Percentiles rank a stretch among this genome's conserved stretches.
phyloP scores from a whole-genome alignment of 2,113 vertebrate genomes.

The Protobothrops mucrosquamatus region DNA sequence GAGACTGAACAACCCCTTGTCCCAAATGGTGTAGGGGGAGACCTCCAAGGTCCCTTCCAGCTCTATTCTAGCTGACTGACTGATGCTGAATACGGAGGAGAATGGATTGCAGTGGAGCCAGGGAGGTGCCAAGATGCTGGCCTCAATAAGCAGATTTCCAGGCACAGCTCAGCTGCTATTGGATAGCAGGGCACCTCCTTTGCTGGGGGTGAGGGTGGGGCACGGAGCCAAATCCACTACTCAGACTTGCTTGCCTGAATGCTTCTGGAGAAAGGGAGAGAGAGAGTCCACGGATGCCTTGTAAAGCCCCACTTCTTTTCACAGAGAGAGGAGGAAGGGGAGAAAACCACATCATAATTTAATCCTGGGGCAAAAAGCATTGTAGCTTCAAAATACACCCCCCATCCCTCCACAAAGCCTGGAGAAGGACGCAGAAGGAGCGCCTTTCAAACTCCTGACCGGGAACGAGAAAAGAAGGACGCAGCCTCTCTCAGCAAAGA shows the following conservation, averaged over 20 bases:
- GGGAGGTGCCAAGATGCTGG: slow-evolving; percentile 65
- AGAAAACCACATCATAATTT: slow-evolving; percentile 60
- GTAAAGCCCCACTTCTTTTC: slow-evolving; percentile 82
- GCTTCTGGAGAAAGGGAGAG: slow-evolving; percentile 78
- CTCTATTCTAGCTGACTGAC: background rate
- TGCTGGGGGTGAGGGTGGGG: slow-evolving; percentile 69
- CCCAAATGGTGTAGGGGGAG: too few species aligned
- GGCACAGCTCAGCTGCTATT: slow-evolving; percentile 61
- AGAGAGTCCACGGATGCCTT: slow-evolving; percentile 76
- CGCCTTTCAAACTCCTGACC: slow-evolving; percentile 5
- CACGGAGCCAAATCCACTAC: slow-evolving; percentile 82
- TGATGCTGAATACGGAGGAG: slow-evolving; percentile 72
- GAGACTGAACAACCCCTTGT: too few species aligned
- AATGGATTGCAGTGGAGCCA: slow-evolving; percentile 80
- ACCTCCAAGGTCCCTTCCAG: background rate
- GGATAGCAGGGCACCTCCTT: slow-evolving; percentile 71
- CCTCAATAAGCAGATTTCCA: slow-evolving; percentile 77
- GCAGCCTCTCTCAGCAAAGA: background rate
- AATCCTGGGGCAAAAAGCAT: slow-evolving; percentile 55
- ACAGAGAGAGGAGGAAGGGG: slow-evolving; percentile 60
- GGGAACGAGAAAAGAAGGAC: background rate
- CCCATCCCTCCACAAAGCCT: background rate
- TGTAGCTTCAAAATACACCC: slow-evolving; percentile 2
- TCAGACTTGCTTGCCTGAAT: slow-evolving; percentile 74
- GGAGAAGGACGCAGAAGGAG: slow-evolving; percentile 27